phyloP scores from a whole-genome alignment of 2,113 vertebrate species.

The Gobio gobio region DNA sequence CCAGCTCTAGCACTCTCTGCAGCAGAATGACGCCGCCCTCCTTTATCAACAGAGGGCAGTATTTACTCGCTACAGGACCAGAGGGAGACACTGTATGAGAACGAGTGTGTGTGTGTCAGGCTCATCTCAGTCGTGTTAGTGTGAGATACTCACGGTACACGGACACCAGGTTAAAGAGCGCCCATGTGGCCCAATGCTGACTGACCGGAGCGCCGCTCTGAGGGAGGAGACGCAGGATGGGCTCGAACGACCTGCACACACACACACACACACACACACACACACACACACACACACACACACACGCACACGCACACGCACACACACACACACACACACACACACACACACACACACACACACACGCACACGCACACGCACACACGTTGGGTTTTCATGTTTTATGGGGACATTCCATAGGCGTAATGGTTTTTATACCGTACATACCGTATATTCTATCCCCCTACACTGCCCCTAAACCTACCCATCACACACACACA shows the following conservation, averaged over 20 bases:
- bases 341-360: too few relatives aligned
- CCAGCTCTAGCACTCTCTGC: constrained; percentile 86
- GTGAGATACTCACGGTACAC: constrained; percentile 91
- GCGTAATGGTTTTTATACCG: too few relatives aligned
- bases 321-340: too few relatives aligned
- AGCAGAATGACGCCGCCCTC: constrained; percentile 91
- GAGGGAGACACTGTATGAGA: neutral
- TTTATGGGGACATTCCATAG: too few relatives aligned
- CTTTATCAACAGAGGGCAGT: constrained; percentile 94
- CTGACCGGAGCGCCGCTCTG: constrained; percentile 93
- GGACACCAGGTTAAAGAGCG: constrained; percentile 94
- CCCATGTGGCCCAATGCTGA: constrained; percentile 99
- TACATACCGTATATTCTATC: too few relatives aligned
- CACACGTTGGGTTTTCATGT: too few relatives aligned
- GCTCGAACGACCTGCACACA: constrained; percentile 91
- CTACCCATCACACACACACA: too few relatives aligned
- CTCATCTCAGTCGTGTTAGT: neutral
- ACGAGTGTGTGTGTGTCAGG: neutral
- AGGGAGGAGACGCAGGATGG: constrained; percentile 96
- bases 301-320: too few relatives aligned
- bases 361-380: too few relatives aligned
- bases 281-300: too few relatives aligned
- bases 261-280: neutral
- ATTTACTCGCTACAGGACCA: constrained; percentile 85
- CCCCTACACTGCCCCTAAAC: too few relatives aligned